Base-by-base conservation (phyloP, 2,113 vertebrate species). In the Probosciger aterrimus region DNA sequence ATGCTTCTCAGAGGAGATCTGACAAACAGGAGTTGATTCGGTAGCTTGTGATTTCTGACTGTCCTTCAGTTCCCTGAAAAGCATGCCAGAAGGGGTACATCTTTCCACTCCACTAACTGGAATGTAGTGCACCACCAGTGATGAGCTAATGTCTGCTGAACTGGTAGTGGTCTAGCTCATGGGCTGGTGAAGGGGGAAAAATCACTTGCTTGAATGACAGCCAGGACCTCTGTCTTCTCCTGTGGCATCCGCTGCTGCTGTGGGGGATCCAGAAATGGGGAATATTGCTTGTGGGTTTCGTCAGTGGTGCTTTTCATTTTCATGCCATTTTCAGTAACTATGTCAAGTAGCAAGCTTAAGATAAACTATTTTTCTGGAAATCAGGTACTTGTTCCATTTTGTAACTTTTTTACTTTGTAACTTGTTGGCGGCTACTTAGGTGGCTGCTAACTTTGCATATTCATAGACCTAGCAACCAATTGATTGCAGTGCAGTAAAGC, bases 1-100 rank as follows among this genome's bases (percentile, higher is more conserved):
- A 3, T 1, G 0, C 30, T 47, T 27, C 35, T 50, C 4, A 1
- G 25, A 49, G 67, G 67, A 62, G 73, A 59, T 4, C 41, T 71
- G 62, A 23, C 77, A 35, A n/a, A 27, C 15, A 11, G 37, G 18
- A 67, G 16, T 22, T 37, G 90, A 43, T 82, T 82, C 2, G 5
- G 69, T 70, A 90, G 62, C 62, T 50, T 65, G 24, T 78, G 28
- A 55, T 60, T 79, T 43, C 92, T 68, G 24, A 37, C 43, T 52
- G 33, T 55, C 33, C 4, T 35, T 78, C 64, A 44, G 73, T 81
- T 20, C 52, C 43, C 37, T 33, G 37, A 17, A 39, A 53, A 90
- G 37, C n/a, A 18, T 68, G 69, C 20, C 44, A 49, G 0, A 30
- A 59, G 41, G 22, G 41, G 5, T 47, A 2, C 35, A 24, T 64